Evolutionary conservation across 2,113 vertebrate species (phyloP), one percentile per base, ranked within the genome.

Genomic region (Tichodroma muraria): DNA sequence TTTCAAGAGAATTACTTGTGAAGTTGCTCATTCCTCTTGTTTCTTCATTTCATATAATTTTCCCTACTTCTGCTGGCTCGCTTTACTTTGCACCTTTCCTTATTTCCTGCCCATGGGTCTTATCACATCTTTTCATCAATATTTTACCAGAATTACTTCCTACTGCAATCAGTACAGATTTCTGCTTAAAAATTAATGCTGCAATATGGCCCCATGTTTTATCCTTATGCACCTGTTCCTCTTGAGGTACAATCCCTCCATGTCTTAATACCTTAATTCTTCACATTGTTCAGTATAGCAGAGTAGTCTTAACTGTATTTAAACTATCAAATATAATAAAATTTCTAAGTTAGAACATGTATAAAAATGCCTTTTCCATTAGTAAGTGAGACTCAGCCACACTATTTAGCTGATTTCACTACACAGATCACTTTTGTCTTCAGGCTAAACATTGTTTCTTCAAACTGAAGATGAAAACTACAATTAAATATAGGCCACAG

Each of bases 401-500:
- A 60, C 81, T 61, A 27, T 93, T 82, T 78, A 92, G 82, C 53
- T 94, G 72, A 94, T 94, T 95, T 93, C 72, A 76, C 90, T 64
- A 64, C 59, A 90, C 33, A 47, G 93, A 93, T 91, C 90, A 71
- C 77, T 96, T 95, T 86, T 95, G 90, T 95, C 93, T 96, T 93
- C 81, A 90, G 88, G 72, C 85, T 95, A 94, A 95, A 96, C 89
- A 96, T 95, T 96, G 90, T 94, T 97, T 95, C 96, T 91, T 95
- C 94, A 92, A 94, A 89, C 56, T 81, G 82, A 92, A 82, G 85
- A 89, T 64, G 72, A 95, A 95, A 95, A 90, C 79, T 92, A 91
- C 94, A 96, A 95, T 91, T 96, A 94, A 95, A 96, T 96, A 96
- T 93, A 95, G 96, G 96, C 85, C 96, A 97, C 95, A 97, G 95